Evolutionary conservation across 2,113 vertebrate species (phyloP).

Genomic region (Sprattus sprattus): DNA sequence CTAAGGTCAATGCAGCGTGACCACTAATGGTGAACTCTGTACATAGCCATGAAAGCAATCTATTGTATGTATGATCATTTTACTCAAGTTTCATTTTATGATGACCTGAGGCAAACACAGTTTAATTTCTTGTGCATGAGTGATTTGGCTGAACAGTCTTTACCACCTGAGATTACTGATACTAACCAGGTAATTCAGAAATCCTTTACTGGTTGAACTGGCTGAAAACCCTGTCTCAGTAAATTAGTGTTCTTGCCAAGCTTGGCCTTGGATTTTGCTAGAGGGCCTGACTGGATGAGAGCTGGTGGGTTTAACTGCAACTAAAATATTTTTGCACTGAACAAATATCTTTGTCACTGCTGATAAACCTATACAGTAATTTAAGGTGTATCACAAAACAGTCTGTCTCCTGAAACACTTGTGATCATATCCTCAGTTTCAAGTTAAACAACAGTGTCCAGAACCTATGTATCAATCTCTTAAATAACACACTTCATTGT

Average conservation of each 20-base stretch:
- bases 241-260: background rate
- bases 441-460: background rate
- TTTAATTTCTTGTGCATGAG: background rate
- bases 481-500: background rate
- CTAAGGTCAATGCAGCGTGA: background rate
- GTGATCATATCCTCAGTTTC: background rate
- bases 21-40: background rate
- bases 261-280: background rate
- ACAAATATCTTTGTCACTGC: background rate
- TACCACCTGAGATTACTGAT: background rate
- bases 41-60: background rate
- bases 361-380: background rate
- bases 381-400: background rate
- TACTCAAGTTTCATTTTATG: background rate
- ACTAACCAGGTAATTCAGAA: background rate
- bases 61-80: background rate
- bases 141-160: background rate
- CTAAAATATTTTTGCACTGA: background rate
- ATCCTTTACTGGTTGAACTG: background rate
- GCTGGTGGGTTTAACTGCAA: background rate
- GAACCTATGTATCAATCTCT: background rate
- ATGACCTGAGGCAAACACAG: background rate
- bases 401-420: background rate
- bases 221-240: background rate
- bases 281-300: background rate